Conservation (phyloP, 2,888 invertebrate species). For the Mongoloraphidia duomilia region DNA sequence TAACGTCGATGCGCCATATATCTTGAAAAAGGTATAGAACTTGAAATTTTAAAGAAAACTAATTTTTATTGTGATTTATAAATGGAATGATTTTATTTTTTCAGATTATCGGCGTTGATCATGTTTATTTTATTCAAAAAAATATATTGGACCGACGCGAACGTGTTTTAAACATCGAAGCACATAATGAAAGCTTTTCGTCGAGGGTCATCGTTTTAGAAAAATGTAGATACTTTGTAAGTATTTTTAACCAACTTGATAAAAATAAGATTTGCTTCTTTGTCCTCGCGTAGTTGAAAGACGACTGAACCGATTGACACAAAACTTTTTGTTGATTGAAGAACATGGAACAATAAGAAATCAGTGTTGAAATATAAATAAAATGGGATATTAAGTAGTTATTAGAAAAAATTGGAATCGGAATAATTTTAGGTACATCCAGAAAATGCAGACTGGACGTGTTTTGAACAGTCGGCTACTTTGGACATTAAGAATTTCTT, state of each 20-base stretch:
- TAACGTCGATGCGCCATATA: constrained; percentile 85
- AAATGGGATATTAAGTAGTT: background rate
- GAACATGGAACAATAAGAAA: too few relatives aligned
- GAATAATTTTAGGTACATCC: constrained; percentile 59
- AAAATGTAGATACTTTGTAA: constrained; percentile 75
- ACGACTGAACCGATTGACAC: too few relatives aligned
- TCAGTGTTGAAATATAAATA: too few relatives aligned
- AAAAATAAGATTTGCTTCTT: too few relatives aligned
- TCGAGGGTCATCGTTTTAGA: constrained; percentile 72
- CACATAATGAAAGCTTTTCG: constrained; percentile 83
- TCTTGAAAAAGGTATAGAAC: constrained; percentile 68
- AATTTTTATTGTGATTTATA: background rate
- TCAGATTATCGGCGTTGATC: constrained; percentile 84
- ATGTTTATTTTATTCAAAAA: constrained; percentile 79
- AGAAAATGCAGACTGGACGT: constrained; percentile 88
- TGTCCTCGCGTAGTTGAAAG: too few relatives aligned
- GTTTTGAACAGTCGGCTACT: constrained; percentile 85
- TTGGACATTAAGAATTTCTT: constrained; percentile 91
- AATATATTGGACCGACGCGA: constrained; percentile 69
- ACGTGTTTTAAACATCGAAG: constrained; percentile 75
- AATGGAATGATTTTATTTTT: constrained; percentile 15
- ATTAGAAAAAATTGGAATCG: constrained; percentile 4
- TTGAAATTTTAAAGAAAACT: background rate
- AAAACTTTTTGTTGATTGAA: too few relatives aligned
- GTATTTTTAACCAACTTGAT: constrained; percentile 23